A percentile compares a stretch with the other conserved stretches of the same genome.
phyloP scores from a whole-genome alignment of 2,888 invertebrate genomes.

The Clistopyga incitator region DNA sequence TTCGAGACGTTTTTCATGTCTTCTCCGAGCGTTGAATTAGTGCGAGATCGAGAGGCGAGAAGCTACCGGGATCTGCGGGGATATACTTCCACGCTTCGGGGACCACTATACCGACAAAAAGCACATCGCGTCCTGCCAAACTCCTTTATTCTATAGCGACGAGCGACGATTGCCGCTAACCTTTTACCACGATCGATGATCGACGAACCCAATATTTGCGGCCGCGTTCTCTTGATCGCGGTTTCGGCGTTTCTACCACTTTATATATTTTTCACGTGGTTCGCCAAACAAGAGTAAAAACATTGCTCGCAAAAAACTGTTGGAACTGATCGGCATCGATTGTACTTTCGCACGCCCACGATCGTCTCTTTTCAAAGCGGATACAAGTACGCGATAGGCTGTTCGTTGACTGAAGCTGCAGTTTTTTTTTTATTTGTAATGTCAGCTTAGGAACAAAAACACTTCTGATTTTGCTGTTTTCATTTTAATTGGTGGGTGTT shows the following conservation, averaged over 20 bases:
- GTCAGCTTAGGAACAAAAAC: neutral
- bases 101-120: conserved; percentile 60
- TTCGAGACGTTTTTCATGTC: conserved; percentile 47
- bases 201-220: conserved; percentile 52
- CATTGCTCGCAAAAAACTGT: neutral
- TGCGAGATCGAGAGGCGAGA: conserved; percentile 52
- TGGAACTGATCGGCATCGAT: conserved; percentile 17
- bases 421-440: neutral
- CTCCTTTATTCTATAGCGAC: conserved; percentile 27
- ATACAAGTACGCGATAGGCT: neutral
- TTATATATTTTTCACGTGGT: conserved; percentile 30
- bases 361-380: neutral
- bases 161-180: conserved; percentile 24
- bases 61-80: conserved; percentile 42
- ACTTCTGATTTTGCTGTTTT: neutral
- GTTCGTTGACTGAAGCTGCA: neutral
- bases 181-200: conserved; percentile 24
- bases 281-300: conserved; percentile 18
- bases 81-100: conserved; percentile 65
- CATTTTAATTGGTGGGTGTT: no score
- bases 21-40: conserved; percentile 51
- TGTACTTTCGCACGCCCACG: neutral
- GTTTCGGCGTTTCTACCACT: conserved; percentile 44
- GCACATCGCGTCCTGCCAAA: conserved; percentile 37
- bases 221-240: conserved; percentile 40